These are phyloP conservation scores for Harpagifer antarcticus DNA, from an alignment of 2,797 vertebrate species.

Conservation along the genomic window DNA sequence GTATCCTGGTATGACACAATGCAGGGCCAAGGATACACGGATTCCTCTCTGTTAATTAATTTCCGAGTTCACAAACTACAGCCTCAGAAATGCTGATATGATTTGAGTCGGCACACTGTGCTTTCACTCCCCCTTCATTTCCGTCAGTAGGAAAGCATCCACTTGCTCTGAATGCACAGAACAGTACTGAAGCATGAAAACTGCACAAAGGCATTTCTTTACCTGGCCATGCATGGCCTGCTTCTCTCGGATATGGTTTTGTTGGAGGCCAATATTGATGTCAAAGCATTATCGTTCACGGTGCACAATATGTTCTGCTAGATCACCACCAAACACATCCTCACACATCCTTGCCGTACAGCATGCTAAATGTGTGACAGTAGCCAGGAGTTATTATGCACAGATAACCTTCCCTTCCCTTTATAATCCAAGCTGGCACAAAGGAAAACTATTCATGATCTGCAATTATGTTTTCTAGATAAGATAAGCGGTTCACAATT, in stretches of 20 bases:
- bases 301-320: constrained; percentile 44
- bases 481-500: constrained; percentile 83
- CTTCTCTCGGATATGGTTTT: constrained; percentile 36
- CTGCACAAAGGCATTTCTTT: constrained; percentile 46
- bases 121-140: constrained; percentile 25
- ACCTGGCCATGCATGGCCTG: constrained; percentile 45
- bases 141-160: constrained; percentile 43
- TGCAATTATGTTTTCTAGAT: constrained; percentile 83
- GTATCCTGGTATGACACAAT: constrained; percentile 13
- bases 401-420: constrained; percentile 74
- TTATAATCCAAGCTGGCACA: constrained; percentile 71
- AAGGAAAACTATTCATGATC: constrained; percentile 76
- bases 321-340: constrained; percentile 47
- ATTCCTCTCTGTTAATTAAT: constrained; percentile 52
- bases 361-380: constrained; percentile 54
- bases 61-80: constrained; percentile 37
- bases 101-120: constrained; percentile 42
- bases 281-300: constrained; percentile 51
- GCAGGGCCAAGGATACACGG: constrained; percentile 31
- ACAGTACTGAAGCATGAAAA: constrained; percentile 58
- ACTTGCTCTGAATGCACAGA: constrained; percentile 34
- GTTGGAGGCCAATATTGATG: constrained; percentile 55
- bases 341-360: constrained; percentile 26
- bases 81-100: constrained; percentile 42
- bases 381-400: constrained; percentile 63